Base-by-base conservation (phyloP, 2,113 vertebrate species). In the Semicossyphus pulcher region DNA sequence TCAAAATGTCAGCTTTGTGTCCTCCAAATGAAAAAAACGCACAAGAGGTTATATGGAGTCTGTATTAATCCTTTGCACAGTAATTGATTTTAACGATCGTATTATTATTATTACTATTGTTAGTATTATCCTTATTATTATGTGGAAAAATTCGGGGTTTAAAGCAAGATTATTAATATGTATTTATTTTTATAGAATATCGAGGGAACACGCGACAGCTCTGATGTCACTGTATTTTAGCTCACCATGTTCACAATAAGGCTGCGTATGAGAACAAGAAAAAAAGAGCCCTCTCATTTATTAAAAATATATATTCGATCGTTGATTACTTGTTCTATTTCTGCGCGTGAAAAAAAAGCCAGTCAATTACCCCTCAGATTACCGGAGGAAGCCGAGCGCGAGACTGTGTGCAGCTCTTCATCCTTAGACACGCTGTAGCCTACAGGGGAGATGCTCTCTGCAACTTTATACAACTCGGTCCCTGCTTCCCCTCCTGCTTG, bases 401-500 rank as follows among this genome's bases (percentile, higher is more conserved):
- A 58, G 75, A 37, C 4, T 67, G 63, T 81, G 31, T 39, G 73
- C 80, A 53, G 16, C 31, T 9, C 75, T 58, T 68, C 84, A 60
- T 76, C 57, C n/a, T n/a, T n/a, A 83, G 57, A 77, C 56, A 16
- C 69, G 28, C 28, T 63, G 47, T 58, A 56, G 66, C 72, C 82
- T 81, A 51, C 69, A 86, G 78, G 80, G 81, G 49, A 87, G 76
- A 88, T 88, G 60, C 79, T 72, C 42, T 54, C 73, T 71, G 79
- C 84, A 91, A 91, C 92, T 91, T 89, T 86, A 75, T 62, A 71
- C 72, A 84, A 79, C 72, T 80, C 44, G 73, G 57, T 83, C 68
- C 80, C 54, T 42, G 61, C 61, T 79, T 86, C 84, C 80, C 78
- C 73, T 84, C 39, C 80, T 44, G 31, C 85, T 53, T 93, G 90